A percentile compares a stretch with the other conserved stretches of the same genome.
These are phyloP conservation scores for Bruchidius siliquastri DNA, from an alignment of 2,888 invertebrate genomes.

Conservation along the genomic window DNA sequence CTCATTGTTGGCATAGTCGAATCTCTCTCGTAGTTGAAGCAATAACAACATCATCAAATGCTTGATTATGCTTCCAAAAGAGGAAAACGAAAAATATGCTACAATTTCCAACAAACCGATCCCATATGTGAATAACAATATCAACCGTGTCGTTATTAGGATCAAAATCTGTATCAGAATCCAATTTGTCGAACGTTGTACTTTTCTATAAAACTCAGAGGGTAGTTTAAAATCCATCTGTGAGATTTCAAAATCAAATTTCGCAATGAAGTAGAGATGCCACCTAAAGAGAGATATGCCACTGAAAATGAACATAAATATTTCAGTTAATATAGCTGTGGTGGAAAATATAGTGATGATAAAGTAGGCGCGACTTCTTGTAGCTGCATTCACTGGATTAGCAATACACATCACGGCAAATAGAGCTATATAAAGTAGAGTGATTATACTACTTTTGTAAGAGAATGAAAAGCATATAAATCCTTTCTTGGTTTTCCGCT, in stretches of 20 bases:
- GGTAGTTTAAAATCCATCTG: neutral
- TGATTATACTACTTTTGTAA: neutral
- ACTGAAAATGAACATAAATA: neutral
- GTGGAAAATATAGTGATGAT: neutral
- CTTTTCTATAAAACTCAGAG: neutral
- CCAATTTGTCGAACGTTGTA: neutral
- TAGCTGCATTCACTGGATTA: neutral
- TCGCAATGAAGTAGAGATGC: neutral
- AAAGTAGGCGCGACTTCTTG: neutral
- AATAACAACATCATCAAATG: neutral
- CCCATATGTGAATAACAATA: neutral
- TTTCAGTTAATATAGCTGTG: neutral
- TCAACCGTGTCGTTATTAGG: neutral
- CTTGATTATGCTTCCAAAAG: neutral
- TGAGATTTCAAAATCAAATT: neutral
- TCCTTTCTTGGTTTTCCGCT: neutral
- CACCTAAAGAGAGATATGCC: neutral
- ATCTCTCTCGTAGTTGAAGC: neutral
- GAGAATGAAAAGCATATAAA: neutral
- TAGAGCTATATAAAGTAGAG: neutral
- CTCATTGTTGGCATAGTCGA: neutral
- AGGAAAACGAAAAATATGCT: neutral
- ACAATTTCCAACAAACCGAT: neutral
- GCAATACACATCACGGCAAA: neutral
- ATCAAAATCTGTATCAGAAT: neutral